Conservation (phyloP, 2,797 vertebrate species). For the Girardinus metallicus region DNA sequence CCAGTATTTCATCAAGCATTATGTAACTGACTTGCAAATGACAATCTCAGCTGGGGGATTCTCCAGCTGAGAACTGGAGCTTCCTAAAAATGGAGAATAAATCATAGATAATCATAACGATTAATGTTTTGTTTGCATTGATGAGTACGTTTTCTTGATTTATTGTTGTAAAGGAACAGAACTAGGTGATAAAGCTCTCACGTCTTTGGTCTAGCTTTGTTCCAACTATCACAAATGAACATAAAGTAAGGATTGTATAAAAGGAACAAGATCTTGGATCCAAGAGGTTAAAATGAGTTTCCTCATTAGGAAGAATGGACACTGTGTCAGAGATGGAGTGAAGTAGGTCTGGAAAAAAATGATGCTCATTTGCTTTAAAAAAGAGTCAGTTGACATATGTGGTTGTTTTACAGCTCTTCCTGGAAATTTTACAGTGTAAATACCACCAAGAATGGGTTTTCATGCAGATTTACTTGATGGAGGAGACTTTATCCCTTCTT, state of each 20-base stretch:
- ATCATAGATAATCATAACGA: constrained; percentile 17
- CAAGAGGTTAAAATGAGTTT: neutral
- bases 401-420: neutral
- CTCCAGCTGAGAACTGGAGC: constrained; percentile 49
- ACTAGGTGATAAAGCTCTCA: neutral
- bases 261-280: neutral
- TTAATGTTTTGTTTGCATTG: constrained; percentile 40
- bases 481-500: neutral
- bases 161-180: neutral
- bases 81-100: constrained; percentile 39
- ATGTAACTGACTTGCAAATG: constrained; percentile 1
- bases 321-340: neutral
- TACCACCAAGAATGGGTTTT: neutral
- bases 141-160: constrained; percentile 5
- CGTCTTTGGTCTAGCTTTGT: neutral
- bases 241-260: neutral
- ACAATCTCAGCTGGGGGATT: constrained; percentile 44
- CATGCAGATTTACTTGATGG: neutral
- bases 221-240: neutral
- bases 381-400: neutral
- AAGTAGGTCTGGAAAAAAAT: neutral
- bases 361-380: neutral
- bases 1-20: neutral
- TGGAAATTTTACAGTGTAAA: neutral
- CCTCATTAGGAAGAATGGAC: neutral